These are phyloP conservation scores for Heliocidaris erythrogramma DNA, from an alignment of 35 echinoderm and acorn worm species.

Conservation along the genomic window DNA sequence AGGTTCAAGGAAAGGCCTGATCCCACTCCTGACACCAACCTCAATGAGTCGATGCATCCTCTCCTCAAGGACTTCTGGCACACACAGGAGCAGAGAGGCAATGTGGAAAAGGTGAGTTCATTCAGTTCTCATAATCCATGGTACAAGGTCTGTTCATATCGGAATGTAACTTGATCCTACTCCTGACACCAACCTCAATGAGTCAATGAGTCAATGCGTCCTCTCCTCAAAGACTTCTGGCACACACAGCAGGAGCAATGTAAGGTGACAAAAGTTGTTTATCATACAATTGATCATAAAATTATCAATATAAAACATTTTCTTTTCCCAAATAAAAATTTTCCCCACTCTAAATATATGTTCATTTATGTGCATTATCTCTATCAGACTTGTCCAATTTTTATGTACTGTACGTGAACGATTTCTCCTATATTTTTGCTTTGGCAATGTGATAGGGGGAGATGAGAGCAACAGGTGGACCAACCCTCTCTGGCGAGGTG, in stretches of 20 bases:
- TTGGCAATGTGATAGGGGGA: background rate
- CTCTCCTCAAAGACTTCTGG: background rate
- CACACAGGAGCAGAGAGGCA: background rate
- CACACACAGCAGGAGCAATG: background rate
- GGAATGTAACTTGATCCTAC: background rate
- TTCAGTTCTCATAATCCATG: background rate
- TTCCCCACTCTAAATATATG: no score
- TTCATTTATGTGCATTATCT: no score
- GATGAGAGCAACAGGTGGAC: background rate
- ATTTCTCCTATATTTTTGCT: no score
- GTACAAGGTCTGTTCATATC: no score
- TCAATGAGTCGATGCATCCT: constrained; percentile 29
- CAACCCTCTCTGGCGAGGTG: background rate
- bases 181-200: background rate
- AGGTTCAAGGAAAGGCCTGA: background rate
- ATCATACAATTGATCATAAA: background rate
- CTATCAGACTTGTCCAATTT: no score
- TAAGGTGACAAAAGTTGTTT: background rate
- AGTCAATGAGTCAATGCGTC: constrained; percentile 29
- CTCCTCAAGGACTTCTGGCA: constrained; percentile 29
- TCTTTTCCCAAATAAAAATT: no score
- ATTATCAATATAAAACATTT: no score
- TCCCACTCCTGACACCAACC: constrained; percentile 25
- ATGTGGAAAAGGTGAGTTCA: background rate
- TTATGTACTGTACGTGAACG: no score